Conservation (phyloP, 2,888 invertebrate genomes). For the Onthophagus sagittarius region DNA sequence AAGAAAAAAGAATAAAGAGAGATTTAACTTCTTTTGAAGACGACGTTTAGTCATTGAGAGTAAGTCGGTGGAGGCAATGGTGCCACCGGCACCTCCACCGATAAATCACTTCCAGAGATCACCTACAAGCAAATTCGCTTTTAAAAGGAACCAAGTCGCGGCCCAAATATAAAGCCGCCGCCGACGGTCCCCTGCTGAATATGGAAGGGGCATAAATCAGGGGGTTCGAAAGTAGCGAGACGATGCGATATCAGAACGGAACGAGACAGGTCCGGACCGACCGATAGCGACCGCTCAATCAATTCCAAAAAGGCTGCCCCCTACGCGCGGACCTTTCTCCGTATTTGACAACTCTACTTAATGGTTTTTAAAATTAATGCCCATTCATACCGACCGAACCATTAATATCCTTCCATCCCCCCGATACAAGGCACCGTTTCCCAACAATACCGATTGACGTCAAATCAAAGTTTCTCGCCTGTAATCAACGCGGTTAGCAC, state of each 20-base stretch:
- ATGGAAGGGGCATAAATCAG: conserved; percentile 38
- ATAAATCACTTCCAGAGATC: conserved; percentile 41
- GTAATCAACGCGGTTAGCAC: background rate
- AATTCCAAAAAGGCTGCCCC: conserved; percentile 25
- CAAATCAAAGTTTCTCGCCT: background rate
- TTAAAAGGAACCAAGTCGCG: conserved; percentile 36
- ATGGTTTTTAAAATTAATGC: conserved; percentile 23
- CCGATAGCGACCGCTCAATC: conserved; percentile 33
- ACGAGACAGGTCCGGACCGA: conserved; percentile 23
- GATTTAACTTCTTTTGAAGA: background rate
- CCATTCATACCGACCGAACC: conserved; percentile 1
- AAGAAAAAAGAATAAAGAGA: too few species aligned
- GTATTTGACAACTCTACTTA: conserved; percentile 24
- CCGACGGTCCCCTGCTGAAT: conserved; percentile 30
- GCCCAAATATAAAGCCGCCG: conserved; percentile 33
- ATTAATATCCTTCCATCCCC: conserved; percentile 4
- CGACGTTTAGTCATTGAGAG: background rate
- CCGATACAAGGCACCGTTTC: background rate
- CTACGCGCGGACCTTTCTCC: conserved; percentile 24
- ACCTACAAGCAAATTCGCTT: conserved; percentile 41
- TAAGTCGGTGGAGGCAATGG: background rate
- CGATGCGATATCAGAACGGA: background rate
- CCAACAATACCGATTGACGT: background rate
- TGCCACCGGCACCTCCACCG: conserved; percentile 30
- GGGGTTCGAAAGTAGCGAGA: conserved; percentile 18